These are phyloP conservation scores for Scolanthus callimorphus DNA, from an alignment of 92 coral and sea anemone genomes.

Conservation along the genomic window DNA sequence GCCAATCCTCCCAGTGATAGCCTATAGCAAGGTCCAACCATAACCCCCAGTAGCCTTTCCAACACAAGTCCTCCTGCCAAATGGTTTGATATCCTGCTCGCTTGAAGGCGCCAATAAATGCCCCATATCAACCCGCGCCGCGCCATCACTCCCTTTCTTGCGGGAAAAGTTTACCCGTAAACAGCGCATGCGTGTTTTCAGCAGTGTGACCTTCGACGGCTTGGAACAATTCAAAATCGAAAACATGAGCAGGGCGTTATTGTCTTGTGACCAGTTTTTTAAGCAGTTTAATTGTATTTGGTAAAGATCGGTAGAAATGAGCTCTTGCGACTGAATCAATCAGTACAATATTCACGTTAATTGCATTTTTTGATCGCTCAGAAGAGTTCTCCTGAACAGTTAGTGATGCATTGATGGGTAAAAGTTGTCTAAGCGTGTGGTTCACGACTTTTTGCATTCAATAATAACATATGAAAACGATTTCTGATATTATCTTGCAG, in stretches of 20 bases:
- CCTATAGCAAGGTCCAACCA: conserved; percentile 33
- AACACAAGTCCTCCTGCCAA: conserved; percentile 81
- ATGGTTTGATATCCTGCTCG: conserved; percentile 77
- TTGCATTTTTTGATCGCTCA: conserved; percentile 14
- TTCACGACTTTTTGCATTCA: conserved; percentile 23
- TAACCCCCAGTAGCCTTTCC: conserved; percentile 70
- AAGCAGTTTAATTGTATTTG: conserved; percentile 60
- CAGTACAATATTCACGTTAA: conserved; percentile 73
- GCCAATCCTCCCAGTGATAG: conserved; percentile 50
- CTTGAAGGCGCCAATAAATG: conserved; percentile 51
- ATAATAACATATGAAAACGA: conserved; percentile 51
- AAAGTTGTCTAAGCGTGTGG: conserved; percentile 29
- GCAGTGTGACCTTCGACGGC: conserved; percentile 89
- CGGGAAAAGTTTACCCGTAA: conserved; percentile 74
- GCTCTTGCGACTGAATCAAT: conserved; percentile 81
- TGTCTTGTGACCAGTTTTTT: conserved; percentile 24
- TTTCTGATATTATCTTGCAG: conserved; percentile 33
- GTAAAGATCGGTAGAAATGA: conserved; percentile 81
- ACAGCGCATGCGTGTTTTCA: conserved; percentile 75
- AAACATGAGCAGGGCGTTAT: conserved; percentile 48
- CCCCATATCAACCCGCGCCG: conserved; percentile 44
- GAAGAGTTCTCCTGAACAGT: conserved; percentile 15
- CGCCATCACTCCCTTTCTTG: conserved; percentile 7
- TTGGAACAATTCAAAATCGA: conserved; percentile 84
- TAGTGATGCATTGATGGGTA: conserved; percentile 44